phyloP scores from a whole-genome alignment of 2,113 vertebrate species.

The Rhineura floridana region DNA sequence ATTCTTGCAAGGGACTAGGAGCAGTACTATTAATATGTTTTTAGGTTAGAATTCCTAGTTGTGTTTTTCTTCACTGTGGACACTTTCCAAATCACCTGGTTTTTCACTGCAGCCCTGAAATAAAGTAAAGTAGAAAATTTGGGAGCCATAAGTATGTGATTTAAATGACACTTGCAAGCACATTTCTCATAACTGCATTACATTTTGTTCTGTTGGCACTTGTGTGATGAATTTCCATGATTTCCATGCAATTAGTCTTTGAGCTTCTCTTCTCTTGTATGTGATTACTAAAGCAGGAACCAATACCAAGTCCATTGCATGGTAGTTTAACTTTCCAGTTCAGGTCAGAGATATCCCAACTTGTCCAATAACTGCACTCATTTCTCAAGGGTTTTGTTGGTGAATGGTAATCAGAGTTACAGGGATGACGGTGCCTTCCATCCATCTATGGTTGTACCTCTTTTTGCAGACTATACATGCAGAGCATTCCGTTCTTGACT shows the following conservation, averaged over 20 bases:
- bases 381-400: conserved; percentile 8
- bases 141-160: neutral
- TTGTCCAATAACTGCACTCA: conserved; percentile 29
- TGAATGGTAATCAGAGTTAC: neutral
- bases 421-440: neutral
- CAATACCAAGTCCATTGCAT: neutral
- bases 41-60: neutral
- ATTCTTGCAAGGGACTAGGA: neutral
- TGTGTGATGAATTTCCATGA: conserved; percentile 53
- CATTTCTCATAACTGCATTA: conserved; percentile 19
- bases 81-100: neutral
- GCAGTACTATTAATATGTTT: neutral
- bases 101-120: neutral
- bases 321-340: conserved; percentile 30
- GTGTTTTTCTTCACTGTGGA: neutral
- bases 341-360: conserved; percentile 10
- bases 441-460: rapidly evolving
- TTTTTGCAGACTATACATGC: neutral
- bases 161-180: neutral
- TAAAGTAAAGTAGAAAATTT: neutral
- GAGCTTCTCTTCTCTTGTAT: conserved; percentile 4
- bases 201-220: conserved; percentile 28
- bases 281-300: conserved; percentile 17
- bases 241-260: conserved; percentile 50
- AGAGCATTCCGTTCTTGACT: rapidly evolving